These are phyloP conservation scores for Sakesphorus luctuosus DNA, from an alignment of 2,113 vertebrate genomes.

Conservation along the genomic window DNA sequence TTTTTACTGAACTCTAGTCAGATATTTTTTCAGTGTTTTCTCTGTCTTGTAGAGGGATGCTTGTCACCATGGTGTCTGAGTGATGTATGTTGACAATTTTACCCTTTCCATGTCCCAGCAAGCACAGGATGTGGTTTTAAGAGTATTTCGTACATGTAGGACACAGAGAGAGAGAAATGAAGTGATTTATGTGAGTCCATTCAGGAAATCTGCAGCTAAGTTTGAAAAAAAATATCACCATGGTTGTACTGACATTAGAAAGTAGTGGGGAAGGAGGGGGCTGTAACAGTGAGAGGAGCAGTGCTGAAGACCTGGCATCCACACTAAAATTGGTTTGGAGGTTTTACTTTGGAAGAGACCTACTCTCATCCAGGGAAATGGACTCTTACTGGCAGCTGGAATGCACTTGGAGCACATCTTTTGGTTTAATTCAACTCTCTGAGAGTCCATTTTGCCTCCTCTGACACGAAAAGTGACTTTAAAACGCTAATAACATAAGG, in stretches of 20 bases:
- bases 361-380: neutral
- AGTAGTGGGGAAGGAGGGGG: neutral
- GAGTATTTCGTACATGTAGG: neutral
- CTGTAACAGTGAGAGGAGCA: neutral
- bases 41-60: neutral
- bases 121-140: neutral
- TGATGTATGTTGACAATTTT: conserved; percentile 35
- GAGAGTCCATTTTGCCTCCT: neutral
- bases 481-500: too few relatives aligned
- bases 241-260: neutral
- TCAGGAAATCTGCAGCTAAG: neutral
- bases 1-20: neutral
- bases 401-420: neutral
- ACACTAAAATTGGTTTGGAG: neutral
- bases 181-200: conserved; percentile 17
- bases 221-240: neutral
- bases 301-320: neutral
- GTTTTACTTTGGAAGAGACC: neutral
- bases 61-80: conserved; percentile 1
- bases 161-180: neutral
- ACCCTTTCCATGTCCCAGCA: neutral
- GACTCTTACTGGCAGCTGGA: neutral
- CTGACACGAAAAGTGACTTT: neutral
- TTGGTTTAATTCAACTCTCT: neutral
- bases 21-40: neutral